These are phyloP conservation scores for Marisa cornuarietis DNA, from an alignment of 1,140 invertebrate genomes.

Conservation along the genomic window DNA sequence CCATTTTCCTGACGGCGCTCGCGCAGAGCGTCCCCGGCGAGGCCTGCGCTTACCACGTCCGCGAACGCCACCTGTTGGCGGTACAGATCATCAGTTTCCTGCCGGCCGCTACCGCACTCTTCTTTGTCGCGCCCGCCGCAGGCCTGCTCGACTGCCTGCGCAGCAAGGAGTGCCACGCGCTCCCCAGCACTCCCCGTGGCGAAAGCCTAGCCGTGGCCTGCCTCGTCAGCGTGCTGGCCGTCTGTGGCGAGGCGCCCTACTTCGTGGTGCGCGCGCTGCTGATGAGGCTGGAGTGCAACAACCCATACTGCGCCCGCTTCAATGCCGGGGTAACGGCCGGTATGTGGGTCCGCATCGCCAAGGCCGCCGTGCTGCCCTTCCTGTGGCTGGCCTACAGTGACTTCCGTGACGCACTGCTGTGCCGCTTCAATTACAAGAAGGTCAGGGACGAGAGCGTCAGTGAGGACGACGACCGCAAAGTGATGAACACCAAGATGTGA, in stretches of 20 bases:
- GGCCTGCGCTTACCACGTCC: conserved; percentile 26
- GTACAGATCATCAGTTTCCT: conserved; percentile 30
- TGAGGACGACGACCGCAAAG: conserved; percentile 14
- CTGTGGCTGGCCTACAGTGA: conserved; percentile 37
- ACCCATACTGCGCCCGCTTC: conserved; percentile 29
- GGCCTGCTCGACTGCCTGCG: conserved; percentile 32
- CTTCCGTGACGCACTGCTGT: conserved; percentile 34
- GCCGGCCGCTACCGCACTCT: conserved; percentile 23
- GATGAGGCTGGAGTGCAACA: conserved; percentile 33
- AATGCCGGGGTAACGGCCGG: conserved; percentile 25
- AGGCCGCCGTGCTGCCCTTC: conserved; percentile 34
- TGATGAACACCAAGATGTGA: conserved; percentile 15
- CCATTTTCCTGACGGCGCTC: conserved; percentile 25
- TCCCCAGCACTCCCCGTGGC: conserved; percentile 27
- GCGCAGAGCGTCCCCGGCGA: conserved; percentile 13
- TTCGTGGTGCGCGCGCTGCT: conserved; percentile 38
- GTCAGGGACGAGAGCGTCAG: background rate
- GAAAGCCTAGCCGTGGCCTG: conserved; percentile 30
- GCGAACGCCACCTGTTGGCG: conserved; percentile 26
- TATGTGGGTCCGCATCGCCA: conserved; percentile 35
- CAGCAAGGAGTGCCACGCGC: conserved; percentile 24
- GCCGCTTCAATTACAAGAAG: conserved; percentile 25
- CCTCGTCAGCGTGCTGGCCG: conserved; percentile 27
- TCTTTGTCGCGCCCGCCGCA: conserved; percentile 25
- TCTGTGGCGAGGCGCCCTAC: conserved; percentile 36